Percentiles rank a stretch among this genome's conserved stretches.
Conservation (phyloP, 2,888 invertebrate species). For the Biston betularia region DNA sequence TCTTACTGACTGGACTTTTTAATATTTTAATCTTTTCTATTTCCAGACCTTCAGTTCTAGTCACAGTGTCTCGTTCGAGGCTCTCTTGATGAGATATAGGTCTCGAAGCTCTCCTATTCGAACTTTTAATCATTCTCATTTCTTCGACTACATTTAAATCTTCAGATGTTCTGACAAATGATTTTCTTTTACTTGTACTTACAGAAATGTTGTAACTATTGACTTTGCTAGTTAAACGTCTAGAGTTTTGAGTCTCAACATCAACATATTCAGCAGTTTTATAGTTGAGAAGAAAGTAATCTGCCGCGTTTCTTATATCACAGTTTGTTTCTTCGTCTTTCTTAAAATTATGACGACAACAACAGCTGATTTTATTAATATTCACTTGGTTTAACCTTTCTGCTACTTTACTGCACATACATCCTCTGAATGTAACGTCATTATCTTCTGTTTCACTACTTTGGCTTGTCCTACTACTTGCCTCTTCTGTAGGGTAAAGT, state of each 20-base stretch:
- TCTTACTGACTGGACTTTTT: slow-evolving; percentile 30
- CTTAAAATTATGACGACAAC: slow-evolving; percentile 47
- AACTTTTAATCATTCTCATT: slow-evolving; percentile 22
- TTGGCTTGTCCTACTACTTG: slow-evolving; percentile 47
- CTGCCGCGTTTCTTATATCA: slow-evolving; percentile 54
- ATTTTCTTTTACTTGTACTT: slow-evolving; percentile 42
- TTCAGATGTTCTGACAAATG: slow-evolving; percentile 11
- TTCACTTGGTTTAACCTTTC: slow-evolving; percentile 54
- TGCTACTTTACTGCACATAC: slow-evolving; percentile 64
- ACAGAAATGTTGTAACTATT: slow-evolving; percentile 44
- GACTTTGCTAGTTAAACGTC: slow-evolving; percentile 41
- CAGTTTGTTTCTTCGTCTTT: slow-evolving; percentile 59
- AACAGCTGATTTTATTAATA: slow-evolving; percentile 38
- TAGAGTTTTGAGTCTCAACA: slow-evolving; percentile 62
- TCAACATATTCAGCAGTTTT: slow-evolving; percentile 51
- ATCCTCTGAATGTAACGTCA: slow-evolving; percentile 40
- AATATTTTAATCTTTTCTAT: slow-evolving; percentile 29
- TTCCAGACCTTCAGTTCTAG: neutral
- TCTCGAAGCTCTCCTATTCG: neutral
- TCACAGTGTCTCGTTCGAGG: neutral
- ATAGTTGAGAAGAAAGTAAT: slow-evolving; percentile 45
- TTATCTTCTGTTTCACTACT: slow-evolving; percentile 24
- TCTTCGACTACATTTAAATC: slow-evolving; percentile 25
- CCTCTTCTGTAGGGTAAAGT: slow-evolving; percentile 53
- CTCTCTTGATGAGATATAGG: neutral